Conservation (phyloP, 2,888 invertebrate species). For the Metellina segmentata region DNA sequence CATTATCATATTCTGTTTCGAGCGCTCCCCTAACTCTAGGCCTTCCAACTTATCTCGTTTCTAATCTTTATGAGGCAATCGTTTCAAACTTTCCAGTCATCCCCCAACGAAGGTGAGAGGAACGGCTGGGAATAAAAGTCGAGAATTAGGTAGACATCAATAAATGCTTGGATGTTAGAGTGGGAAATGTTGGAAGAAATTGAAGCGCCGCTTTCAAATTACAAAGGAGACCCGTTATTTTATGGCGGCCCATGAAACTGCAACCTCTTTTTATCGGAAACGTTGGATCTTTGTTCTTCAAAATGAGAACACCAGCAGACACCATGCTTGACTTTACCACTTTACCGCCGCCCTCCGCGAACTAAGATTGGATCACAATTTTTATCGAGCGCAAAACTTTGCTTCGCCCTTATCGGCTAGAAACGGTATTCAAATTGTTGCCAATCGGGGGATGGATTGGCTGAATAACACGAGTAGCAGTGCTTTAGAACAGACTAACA, state of each 20-base stretch:
- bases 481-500: too few relatives aligned
- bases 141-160: slow-evolving; percentile 73
- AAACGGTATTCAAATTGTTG: too few relatives aligned
- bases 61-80: slow-evolving; percentile 77
- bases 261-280: slow-evolving; percentile 54
- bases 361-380: background rate
- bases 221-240: slow-evolving; percentile 60
- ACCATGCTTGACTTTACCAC: background rate
- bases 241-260: slow-evolving; percentile 60
- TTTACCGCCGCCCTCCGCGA: background rate
- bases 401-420: too few relatives aligned
- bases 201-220: slow-evolving; percentile 11
- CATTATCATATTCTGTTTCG: slow-evolving; percentile 77
- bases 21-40: slow-evolving; percentile 38
- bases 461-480: too few relatives aligned
- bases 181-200: slow-evolving; percentile 7
- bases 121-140: slow-evolving; percentile 70
- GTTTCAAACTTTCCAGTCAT: slow-evolving; percentile 69
- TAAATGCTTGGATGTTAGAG: slow-evolving; percentile 45
- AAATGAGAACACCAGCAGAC: background rate
- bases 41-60: slow-evolving; percentile 73
- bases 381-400: too few relatives aligned
- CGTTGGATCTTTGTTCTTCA: slow-evolving; percentile 35
- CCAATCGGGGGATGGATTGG: too few relatives aligned
- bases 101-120: slow-evolving; percentile 68